These are phyloP conservation scores for Hydropsyche tenuis DNA, from an alignment of 1,140 invertebrate genomes.

Conservation along the genomic window DNA sequence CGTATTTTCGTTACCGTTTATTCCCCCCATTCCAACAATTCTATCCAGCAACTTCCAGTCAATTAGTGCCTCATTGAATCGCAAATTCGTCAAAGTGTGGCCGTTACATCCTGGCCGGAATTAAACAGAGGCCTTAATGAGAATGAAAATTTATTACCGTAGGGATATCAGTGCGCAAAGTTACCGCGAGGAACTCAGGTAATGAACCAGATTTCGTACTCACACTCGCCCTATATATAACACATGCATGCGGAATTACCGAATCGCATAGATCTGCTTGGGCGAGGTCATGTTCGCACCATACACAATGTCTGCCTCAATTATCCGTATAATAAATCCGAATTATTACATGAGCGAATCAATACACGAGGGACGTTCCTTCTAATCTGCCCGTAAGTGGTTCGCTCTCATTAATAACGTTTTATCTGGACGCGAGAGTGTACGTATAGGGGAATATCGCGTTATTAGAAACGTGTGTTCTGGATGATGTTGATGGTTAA, in stretches of 20 bases:
- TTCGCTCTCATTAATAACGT: too few relatives aligned
- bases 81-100: conserved; percentile 33
- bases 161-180: conserved; percentile 24
- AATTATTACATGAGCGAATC: too few relatives aligned
- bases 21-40: neutral
- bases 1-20: too few relatives aligned
- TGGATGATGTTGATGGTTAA: neutral
- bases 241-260: neutral
- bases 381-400: too few relatives aligned
- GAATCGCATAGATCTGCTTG: neutral
- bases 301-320: too few relatives aligned
- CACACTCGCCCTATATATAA: neutral
- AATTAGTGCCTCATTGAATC: conserved; percentile 36
- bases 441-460: neutral
- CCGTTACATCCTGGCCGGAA: conserved; percentile 2
- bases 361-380: too few relatives aligned
- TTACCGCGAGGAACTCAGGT: neutral
- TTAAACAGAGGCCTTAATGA: conserved; percentile 20
- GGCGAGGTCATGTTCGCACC: neutral
- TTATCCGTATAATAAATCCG: too few relatives aligned
- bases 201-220: neutral
- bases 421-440: neutral
- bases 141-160: conserved; percentile 24
- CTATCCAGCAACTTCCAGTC: conserved; percentile 23
- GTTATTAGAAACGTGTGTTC: neutral